These are phyloP conservation scores for Tetranychus piercei DNA, from an alignment of 2,888 invertebrate species.

Conservation along the genomic window DNA sequence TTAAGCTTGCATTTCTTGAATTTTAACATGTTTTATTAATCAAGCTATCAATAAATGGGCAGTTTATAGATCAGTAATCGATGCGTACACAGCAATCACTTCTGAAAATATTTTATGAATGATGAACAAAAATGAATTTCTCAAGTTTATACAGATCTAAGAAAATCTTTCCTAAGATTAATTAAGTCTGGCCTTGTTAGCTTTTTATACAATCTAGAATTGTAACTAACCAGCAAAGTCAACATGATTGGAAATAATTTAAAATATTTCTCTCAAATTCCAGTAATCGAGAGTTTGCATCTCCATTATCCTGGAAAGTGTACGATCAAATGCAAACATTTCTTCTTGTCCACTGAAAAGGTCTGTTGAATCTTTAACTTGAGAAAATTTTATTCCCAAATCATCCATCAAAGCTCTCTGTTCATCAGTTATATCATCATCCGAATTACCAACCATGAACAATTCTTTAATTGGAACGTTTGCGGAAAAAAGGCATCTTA, in stretches of 20 bases:
- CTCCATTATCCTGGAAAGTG: conserved; percentile 74
- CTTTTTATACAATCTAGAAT: too few relatives aligned
- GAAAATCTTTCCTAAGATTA: too few relatives aligned
- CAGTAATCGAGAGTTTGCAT: conserved; percentile 93
- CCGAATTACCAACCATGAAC: conserved; percentile 41
- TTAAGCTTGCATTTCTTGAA: too few relatives aligned
- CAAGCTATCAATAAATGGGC: too few relatives aligned
- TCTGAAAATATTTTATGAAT: too few relatives aligned
- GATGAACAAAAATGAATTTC: too few relatives aligned
- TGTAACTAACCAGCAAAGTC: too few relatives aligned
- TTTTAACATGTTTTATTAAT: too few relatives aligned
- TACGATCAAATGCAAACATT: conserved; percentile 84
- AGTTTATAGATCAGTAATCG: too few relatives aligned
- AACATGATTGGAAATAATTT: background rate
- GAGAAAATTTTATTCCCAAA: conserved; percentile 47
- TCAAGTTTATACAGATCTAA: too few relatives aligned
- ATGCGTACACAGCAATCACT: too few relatives aligned
- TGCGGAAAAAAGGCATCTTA: conserved; percentile 61
- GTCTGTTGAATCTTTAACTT: conserved; percentile 46
- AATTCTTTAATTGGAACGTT: conserved; percentile 55
- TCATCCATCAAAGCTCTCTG: conserved; percentile 86
- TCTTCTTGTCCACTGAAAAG: conserved; percentile 97
- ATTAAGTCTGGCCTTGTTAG: too few relatives aligned
- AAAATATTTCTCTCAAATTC: conserved; percentile 36
- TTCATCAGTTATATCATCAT: conserved; percentile 45